Base-by-base conservation (phyloP, 2,797 vertebrate genomes). In the Sciaenops ocellatus region DNA sequence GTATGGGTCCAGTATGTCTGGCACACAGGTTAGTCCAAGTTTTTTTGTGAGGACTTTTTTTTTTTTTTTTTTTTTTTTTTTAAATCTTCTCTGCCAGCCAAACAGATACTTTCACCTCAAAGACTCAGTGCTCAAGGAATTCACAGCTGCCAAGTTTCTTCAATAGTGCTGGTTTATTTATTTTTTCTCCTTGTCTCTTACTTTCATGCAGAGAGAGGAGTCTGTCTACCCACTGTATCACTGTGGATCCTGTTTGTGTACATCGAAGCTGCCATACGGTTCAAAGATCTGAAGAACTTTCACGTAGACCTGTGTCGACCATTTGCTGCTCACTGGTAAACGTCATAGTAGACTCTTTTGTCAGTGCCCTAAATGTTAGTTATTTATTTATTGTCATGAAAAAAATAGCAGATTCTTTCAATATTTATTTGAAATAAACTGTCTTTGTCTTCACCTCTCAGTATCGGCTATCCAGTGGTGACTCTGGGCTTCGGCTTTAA, bases 201-300 rank as follows among this genome's bases (percentile, higher is more conserved):
- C 10, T 60, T 62, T 17, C 42, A 16, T 17, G 24, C 90, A 99
- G 98, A 99, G 90, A 95, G 98, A 91, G 98, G 98, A 6, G 98
- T 99, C 63, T 99, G 98, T 94, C 93, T 99, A 84, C 98, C 98
- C 73, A 99, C 98, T 70, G 97, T 99, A 78, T 99, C 98, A 38
- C 96, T 99, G 69, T 99, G 98, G 98, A 98, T 99, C 94, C 96
- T 99, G 76, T 99, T 99, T 83, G 97, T 99, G 90, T 99, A 99
- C 94, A 99, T 99, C 79, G 98, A 99, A 97, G 98, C 98, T 84
- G 97, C 98, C 90, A 97, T 99, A 94, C 96, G 98, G 85, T 99
- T 99, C 95, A 99, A 99, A 96, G 98, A 99, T 92, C 93, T 99
- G 93, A 99, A 99, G 94, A 99, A 99, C 91, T 99, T 99, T 93